Evolutionary conservation across 2,113 vertebrate species (phyloP), one percentile per base, ranked within the genome.

Genomic region (Cyanoderma ruficeps): DNA sequence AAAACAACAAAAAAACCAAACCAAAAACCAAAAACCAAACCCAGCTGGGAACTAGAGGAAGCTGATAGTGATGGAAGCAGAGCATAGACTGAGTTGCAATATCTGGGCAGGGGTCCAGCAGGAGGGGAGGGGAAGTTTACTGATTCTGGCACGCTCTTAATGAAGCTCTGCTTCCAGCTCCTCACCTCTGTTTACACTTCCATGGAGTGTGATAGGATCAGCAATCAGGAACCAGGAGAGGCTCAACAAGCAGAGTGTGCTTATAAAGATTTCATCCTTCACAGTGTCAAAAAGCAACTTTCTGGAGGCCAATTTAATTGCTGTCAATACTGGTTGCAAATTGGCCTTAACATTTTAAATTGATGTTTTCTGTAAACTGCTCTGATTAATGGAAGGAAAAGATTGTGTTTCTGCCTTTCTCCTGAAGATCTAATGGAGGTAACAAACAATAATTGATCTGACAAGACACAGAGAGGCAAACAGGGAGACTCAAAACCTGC

Each of bases 281-380:
- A 65, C 55, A 8, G 90, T 75, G 93, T 92, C 90, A 93, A 70
- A 69, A 92, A 93, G 56, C 90, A 88, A 88, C 79, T 55, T 83
- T 94, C 88, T 77, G 71, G 85, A 94, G 90, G 88, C 71, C 85
- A 81, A 77, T 90, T 94, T 96, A 97, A 95, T 72, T 90, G 87
- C 8, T 91, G 92, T 92, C 93, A 52, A 96, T 95, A 95, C 78
- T 7, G 13, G 67, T 83, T 49, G 92, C 87, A 95, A 96, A 96
- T 96, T 97, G 79, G 87, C 68, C 92, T 92, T 92, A 94, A 89
- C 93, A 92, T 85, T 93, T 96, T 77, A 92, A 96, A 96, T 94
- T 86, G 95, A 96, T 96, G 93, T 91, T 94, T 96, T 93, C 91
- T 95, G 91, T 92, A 90, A 96, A 87, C 59, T 86, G 78, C 87